Evolutionary conservation across 2,113 vertebrate species (phyloP).

Genomic region (Bungarus multicinctus): DNA sequence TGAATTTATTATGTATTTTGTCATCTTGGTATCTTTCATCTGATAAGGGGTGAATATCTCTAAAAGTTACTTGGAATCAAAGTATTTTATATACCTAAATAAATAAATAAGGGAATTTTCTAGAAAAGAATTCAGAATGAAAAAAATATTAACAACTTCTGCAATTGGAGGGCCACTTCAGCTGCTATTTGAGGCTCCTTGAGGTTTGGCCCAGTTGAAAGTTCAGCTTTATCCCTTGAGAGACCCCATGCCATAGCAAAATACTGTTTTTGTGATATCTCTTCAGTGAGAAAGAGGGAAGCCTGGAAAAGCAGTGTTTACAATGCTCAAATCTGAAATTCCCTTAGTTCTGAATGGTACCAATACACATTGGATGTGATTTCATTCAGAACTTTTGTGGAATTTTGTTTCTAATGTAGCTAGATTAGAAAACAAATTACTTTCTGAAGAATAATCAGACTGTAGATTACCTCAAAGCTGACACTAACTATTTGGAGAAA

Average conservation of each 20-base stretch:
- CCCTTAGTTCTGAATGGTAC: neutral
- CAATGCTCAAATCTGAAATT: neutral
- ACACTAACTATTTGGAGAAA: neutral
- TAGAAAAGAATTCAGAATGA: neutral
- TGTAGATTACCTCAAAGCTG: neutral
- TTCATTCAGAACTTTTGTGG: neutral
- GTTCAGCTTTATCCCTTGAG: neutral
- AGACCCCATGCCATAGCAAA: neutral
- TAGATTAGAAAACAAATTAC: neutral
- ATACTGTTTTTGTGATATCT: neutral
- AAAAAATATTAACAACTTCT: neutral
- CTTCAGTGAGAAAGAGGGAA: neutral
- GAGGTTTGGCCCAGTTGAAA: neutral
- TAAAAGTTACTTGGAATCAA: neutral
- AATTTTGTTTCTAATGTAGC: neutral
- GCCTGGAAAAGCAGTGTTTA: neutral
- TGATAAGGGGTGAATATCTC: neutral
- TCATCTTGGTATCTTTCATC: neutral
- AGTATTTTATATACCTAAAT: neutral
- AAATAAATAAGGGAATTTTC: neutral
- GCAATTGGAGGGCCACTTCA: neutral
- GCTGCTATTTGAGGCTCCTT: neutral
- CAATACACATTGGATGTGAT: neutral
- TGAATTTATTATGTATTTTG: neutral
- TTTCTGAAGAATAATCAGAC: neutral